These are phyloP conservation scores for Apocheima hispidaria DNA, from an alignment of 2,888 invertebrate genomes.

Conservation along the genomic window DNA sequence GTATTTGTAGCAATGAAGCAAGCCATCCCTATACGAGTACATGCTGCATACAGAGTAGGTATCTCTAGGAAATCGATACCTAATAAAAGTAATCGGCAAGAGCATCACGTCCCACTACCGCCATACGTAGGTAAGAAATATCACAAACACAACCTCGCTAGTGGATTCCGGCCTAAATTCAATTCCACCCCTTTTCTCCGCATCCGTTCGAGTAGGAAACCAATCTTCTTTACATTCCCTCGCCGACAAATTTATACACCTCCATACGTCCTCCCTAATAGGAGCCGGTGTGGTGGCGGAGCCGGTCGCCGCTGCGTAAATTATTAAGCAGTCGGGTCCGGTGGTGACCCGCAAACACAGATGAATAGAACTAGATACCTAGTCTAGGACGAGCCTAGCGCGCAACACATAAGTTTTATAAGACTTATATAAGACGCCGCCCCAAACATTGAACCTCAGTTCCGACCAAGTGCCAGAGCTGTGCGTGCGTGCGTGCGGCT, in stretches of 20 bases:
- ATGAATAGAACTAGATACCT: no score
- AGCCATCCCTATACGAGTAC: constrained; percentile 44
- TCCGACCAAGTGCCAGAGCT: no score
- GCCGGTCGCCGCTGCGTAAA: constrained; percentile 59
- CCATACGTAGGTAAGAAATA: constrained; percentile 74
- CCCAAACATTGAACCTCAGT: no score
- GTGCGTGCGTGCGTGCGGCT: no score
- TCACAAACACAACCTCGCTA: constrained; percentile 74
- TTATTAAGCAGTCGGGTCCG: constrained; percentile 69
- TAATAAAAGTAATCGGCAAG: constrained; percentile 70
- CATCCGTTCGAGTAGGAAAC: constrained; percentile 76
- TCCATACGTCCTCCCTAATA: constrained; percentile 77
- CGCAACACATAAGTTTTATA: no score
- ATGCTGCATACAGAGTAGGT: constrained; percentile 38
- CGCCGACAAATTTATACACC: constrained; percentile 83
- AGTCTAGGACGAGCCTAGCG: no score
- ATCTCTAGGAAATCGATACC: constrained; percentile 55
- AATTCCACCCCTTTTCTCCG: constrained; percentile 80
- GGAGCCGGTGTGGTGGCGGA: constrained; percentile 51
- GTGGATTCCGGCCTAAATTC: constrained; percentile 81
- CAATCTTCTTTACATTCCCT: constrained; percentile 85
- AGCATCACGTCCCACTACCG: constrained; percentile 67
- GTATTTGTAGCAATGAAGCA: constrained; percentile 18
- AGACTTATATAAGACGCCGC: no score
- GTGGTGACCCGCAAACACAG: constrained; percentile 61